Evolutionary conservation across 2,888 invertebrate genomes (phyloP).

Genomic region (Machimus rusticus): DNA sequence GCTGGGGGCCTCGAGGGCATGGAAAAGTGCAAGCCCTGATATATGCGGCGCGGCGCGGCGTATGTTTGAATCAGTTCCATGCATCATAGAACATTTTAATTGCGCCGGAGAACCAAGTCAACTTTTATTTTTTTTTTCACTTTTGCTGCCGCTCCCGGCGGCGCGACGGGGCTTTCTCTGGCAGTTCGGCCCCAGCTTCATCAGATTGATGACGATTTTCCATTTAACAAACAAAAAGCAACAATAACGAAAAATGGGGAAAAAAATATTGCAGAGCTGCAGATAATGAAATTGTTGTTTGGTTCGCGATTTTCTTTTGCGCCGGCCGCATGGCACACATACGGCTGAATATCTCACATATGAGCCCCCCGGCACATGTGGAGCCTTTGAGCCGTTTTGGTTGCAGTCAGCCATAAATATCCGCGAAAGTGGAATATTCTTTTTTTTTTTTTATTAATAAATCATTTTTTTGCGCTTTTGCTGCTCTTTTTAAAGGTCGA

Average conservation of each 20-base stretch:
- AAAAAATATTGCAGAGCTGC: background rate
- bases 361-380: background rate
- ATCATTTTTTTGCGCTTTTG: background rate
- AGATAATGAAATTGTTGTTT: background rate
- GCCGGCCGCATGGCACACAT: background rate
- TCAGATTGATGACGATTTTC: background rate
- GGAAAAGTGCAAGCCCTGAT: background rate
- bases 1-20: background rate
- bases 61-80: background rate
- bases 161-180: background rate
- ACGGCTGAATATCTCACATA: background rate
- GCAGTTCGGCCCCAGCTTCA: background rate
- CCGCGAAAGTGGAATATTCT: background rate
- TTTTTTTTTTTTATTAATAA: background rate
- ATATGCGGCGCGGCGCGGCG: background rate
- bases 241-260: background rate
- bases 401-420: background rate
- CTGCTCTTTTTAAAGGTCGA: background rate
- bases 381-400: background rate
- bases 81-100: background rate
- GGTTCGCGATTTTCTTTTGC: background rate
- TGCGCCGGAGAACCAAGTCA: background rate
- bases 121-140: background rate
- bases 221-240: conserved; percentile 6
- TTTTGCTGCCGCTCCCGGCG: background rate